Percentiles rank a stretch among this genome's conserved stretches.
phyloP scores from a whole-genome alignment of 2,797 vertebrate species.

The Sternotherus odoratus region DNA sequence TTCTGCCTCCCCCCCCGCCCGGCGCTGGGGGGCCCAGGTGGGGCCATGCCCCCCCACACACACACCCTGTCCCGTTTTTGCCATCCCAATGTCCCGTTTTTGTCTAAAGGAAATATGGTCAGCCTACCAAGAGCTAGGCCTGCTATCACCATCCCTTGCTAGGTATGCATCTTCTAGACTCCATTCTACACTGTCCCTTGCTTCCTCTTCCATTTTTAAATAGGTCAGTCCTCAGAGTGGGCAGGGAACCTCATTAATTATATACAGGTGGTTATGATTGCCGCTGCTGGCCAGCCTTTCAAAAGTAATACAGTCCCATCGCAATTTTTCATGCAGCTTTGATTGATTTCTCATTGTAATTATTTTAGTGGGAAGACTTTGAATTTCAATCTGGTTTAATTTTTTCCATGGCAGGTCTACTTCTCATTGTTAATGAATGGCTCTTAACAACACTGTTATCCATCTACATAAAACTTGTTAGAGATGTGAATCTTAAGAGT shows the following conservation, averaged over 20 bases:
- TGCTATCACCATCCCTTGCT: neutral
- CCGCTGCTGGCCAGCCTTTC: neutral
- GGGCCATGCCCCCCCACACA: too few species aligned
- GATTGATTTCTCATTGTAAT: neutral
- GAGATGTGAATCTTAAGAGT: neutral
- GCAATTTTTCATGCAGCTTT: neutral
- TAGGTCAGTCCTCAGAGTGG: neutral
- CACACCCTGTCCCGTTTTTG: too few species aligned
- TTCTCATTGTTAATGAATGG: neutral
- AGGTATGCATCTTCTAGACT: neutral
- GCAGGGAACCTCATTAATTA: neutral
- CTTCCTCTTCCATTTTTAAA: neutral
- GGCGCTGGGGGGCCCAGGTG: too few species aligned
- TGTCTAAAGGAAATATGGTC: too few species aligned
- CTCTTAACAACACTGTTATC: neutral
- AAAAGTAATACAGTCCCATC: neutral
- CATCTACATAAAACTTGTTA: fast-evolving
- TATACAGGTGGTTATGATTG: neutral
- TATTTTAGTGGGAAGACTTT: neutral
- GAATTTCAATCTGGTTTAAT: neutral
- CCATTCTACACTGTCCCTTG: neutral
- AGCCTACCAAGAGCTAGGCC: neutral
- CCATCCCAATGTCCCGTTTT: too few species aligned
- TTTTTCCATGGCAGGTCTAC: neutral
- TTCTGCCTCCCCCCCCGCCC: too few species aligned